Conservation (phyloP, 2,797 vertebrate genomes). For the Aulostomus chinensis region DNA sequence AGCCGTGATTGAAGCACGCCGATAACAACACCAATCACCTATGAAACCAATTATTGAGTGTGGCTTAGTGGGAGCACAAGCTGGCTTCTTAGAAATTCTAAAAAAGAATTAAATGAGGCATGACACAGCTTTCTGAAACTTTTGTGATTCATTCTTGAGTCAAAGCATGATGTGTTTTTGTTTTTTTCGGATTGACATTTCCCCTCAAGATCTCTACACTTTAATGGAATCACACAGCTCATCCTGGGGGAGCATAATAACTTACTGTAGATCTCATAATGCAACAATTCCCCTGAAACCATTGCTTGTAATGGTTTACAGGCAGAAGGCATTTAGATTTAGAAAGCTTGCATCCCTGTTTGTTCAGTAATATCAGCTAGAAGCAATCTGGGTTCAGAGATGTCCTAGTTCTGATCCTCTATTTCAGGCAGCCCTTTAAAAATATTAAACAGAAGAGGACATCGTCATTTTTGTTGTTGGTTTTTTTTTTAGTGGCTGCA, state of each 20-base stretch:
- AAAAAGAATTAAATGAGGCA: too few relatives aligned
- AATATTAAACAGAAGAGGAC: conserved; percentile 56
- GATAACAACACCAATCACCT: too few relatives aligned
- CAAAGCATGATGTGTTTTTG: conserved; percentile 17
- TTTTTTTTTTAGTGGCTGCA: conserved; percentile 20
- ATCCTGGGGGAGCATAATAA: conserved; percentile 33
- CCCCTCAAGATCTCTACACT: conserved; percentile 35
- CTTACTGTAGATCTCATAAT: conserved; percentile 53
- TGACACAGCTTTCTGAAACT: conserved; percentile 16
- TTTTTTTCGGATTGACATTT: conserved; percentile 29
- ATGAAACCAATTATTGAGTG: conserved; percentile 14
- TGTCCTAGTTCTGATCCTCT: conserved; percentile 62
- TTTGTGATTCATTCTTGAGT: conserved; percentile 22
- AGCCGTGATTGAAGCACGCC: too few relatives aligned
- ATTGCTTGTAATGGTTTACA: conserved; percentile 51
- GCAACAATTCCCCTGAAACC: conserved; percentile 56
- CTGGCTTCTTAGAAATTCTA: too few relatives aligned
- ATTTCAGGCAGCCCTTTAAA: conserved; percentile 59
- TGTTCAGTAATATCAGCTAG: conserved; percentile 50
- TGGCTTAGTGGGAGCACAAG: not conserved
- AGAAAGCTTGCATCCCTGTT: conserved; percentile 56
- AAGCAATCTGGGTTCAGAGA: conserved; percentile 52
- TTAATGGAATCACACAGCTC: conserved; percentile 51
- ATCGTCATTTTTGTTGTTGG: conserved; percentile 37
- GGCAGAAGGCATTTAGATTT: conserved; percentile 54